These are phyloP conservation scores for Apodemia mormo DNA, from an alignment of 2,888 invertebrate species.

Conservation along the genomic window DNA sequence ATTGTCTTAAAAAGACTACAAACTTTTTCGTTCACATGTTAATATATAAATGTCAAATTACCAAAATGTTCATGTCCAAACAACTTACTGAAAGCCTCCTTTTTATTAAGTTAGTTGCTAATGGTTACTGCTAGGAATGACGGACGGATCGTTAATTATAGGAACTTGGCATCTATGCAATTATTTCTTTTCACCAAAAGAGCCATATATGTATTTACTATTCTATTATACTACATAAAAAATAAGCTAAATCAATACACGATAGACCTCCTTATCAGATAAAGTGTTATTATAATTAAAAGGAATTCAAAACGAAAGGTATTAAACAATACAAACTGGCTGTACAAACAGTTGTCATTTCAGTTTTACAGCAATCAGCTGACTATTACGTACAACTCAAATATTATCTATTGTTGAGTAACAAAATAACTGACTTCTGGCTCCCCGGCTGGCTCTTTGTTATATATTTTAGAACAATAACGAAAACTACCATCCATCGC, in stretches of 20 bases:
- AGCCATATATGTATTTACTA: too few species aligned
- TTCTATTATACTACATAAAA: too few species aligned
- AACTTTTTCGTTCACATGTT: too few species aligned
- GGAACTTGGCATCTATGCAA: too few species aligned
- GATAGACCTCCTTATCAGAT: not conserved
- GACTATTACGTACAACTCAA: not conserved
- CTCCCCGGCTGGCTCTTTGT: not conserved
- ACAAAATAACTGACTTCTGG: not conserved
- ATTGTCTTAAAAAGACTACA: too few species aligned
- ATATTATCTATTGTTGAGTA: not conserved
- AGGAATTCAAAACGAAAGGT: not conserved
- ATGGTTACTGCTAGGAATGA: too few species aligned
- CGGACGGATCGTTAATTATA: too few species aligned
- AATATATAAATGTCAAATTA: too few species aligned
- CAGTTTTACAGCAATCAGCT: conserved; percentile 2
- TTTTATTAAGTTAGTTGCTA: too few species aligned
- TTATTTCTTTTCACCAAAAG: too few species aligned
- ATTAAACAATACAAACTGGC: not conserved
- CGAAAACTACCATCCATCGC: not conserved
- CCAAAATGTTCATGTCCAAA: too few species aligned
- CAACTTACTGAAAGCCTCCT: too few species aligned
- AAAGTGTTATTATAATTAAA: not conserved
- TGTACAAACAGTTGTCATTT: not conserved
- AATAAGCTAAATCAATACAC: not conserved
- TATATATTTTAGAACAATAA: not conserved